Evolutionary conservation across 2,113 vertebrate genomes (phyloP), one percentile per base, ranked within the genome.

Genomic region (Catagonus wagneri): DNA sequence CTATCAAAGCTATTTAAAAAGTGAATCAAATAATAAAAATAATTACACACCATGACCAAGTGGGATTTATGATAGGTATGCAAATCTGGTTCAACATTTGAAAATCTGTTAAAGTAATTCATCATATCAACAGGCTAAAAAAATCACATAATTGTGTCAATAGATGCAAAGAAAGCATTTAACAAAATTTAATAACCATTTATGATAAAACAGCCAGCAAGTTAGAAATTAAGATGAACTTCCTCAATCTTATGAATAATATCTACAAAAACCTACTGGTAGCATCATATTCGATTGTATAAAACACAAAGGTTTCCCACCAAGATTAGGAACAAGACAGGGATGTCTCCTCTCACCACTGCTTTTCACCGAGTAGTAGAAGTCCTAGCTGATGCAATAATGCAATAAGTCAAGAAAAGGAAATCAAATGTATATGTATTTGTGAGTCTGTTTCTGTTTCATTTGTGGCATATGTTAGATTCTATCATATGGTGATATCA

Each of bases 241-340:
- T 68, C 27, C 27, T 66, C 19, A 66, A 23, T 44, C 58, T 93
- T 50, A 68, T 68, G n/a, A 54, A 65, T 39, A 56, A 52, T 13
- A 75, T 39, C 61, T 50, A 84, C 69, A 85, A 66, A 92, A 74
- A 76, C 69, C 25, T 39, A 66, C 19, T n/a, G 44, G 2, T 85
- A 52, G 22, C 39, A 32, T 76, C 61, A 76, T 56, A 66, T 6
- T 76, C 58, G 20, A 76, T n/a, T 27, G 19, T 66, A 29, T 17
- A 29, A 76, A 93, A 85, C n/a, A 66, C 71, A 85, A 66, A 92
- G 34, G 10, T 93, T 76, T 58, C 81, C n/a, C 80, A 65, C 10
- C 65, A 84, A 92, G 44, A 17, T 65, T 19, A 39, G 90, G 16
- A 66, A 32, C 25, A n/a, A 74, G 58, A 65, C 23, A 75, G 56